These are phyloP conservation scores for Elmis aenea DNA, from an alignment of 2,888 invertebrate genomes.

Conservation along the genomic window DNA sequence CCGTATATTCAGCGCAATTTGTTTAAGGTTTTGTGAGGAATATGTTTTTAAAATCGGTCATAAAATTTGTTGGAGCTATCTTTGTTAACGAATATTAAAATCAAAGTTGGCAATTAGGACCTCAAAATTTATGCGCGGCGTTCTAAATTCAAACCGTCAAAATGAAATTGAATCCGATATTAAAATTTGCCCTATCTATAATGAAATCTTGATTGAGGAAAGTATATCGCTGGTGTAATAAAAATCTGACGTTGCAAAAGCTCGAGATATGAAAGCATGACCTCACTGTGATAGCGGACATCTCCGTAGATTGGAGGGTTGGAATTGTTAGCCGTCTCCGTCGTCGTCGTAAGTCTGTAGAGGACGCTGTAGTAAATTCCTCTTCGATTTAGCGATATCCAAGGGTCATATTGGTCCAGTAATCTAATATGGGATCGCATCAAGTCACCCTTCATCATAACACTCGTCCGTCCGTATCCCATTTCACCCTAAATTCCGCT, in stretches of 20 bases:
- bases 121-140: slow-evolving; percentile 36
- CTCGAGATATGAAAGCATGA: slow-evolving; percentile 26
- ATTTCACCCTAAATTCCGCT: slow-evolving; percentile 25
- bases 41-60: no score
- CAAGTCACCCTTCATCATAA: slow-evolving; percentile 22
- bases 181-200: slow-evolving; percentile 47
- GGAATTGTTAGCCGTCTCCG: slow-evolving; percentile 9
- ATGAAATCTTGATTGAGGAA: slow-evolving; percentile 48
- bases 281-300: slow-evolving; percentile 18
- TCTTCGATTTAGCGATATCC: slow-evolving; percentile 16
- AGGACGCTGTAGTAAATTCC: slow-evolving; percentile 17
- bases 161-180: slow-evolving; percentile 46
- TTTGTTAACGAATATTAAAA: no score
- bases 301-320: slow-evolving; percentile 11
- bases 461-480: slow-evolving; percentile 19
- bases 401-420: slow-evolving; percentile 28
- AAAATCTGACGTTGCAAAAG: slow-evolving; percentile 43
- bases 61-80: no score
- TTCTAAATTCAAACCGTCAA: slow-evolving; percentile 35
- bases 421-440: slow-evolving; percentile 27
- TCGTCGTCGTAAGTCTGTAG: slow-evolving; percentile 9
- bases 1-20: no score
- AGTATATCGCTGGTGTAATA: slow-evolving; percentile 43
- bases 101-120: no score
- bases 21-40: no score